Conservation (phyloP, 2,797 vertebrate genomes). For the Ataeniobius toweri region DNA sequence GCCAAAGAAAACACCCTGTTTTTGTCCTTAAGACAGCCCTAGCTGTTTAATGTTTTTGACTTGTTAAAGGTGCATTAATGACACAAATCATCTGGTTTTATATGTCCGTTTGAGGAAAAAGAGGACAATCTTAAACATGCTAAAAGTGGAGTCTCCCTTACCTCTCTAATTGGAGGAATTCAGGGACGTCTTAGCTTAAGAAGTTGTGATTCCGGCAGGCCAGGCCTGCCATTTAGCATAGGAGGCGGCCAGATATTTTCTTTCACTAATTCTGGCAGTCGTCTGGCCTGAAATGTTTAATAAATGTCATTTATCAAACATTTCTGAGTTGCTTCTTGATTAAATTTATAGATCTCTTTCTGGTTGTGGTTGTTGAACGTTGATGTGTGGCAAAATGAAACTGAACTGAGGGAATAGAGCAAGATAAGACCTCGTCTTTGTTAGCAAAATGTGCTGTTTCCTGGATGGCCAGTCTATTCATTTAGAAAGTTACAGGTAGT, state of each 20-base stretch:
- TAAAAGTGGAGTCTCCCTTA: slow-evolving; percentile 41
- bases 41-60: slow-evolving; percentile 20
- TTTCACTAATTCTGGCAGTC: slow-evolving; percentile 22
- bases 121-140: slow-evolving; percentile 27
- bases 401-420: not conserved
- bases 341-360: too few species aligned
- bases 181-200: slow-evolving; percentile 47
- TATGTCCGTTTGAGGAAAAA: not conserved
- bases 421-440: slow-evolving; percentile 22
- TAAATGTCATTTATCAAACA: not conserved
- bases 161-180: slow-evolving; percentile 40
- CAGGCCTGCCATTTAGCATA: slow-evolving; percentile 69
- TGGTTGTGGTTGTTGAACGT: not conserved
- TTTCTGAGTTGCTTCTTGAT: not conserved
- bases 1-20: slow-evolving; percentile 73
- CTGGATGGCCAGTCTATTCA: slow-evolving; percentile 15
- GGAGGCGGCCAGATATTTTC: slow-evolving; percentile 55
- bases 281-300: not conserved
- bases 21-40: slow-evolving; percentile 46
- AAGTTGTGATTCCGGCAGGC: slow-evolving; percentile 66
- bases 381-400: slow-evolving; percentile 14
- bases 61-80: slow-evolving; percentile 8
- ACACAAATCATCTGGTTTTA: slow-evolving; percentile 9
- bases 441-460: slow-evolving; percentile 29
- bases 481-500: slow-evolving; percentile 19